Base-by-base conservation (phyloP, 2,888 invertebrate species). In the Lomographa bimaculata region DNA sequence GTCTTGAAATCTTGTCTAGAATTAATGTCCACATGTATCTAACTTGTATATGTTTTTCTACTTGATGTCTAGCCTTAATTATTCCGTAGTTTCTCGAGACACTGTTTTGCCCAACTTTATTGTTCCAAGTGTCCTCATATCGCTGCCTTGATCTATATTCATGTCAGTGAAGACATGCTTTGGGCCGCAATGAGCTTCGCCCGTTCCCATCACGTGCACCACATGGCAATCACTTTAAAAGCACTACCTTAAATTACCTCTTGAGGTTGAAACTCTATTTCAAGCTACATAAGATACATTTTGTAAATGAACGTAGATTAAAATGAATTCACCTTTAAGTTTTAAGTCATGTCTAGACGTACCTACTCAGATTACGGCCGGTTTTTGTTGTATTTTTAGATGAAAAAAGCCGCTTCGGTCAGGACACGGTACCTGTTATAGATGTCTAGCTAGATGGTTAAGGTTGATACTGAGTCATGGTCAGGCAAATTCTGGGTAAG, bases 311-410 rank as follows among this genome's bases (percentile, higher is more conserved):
- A n/a, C n/a, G n/a, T n/a, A n/a, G n/a, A n/a, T n/a, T n/a, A n/a
- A n/a, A n/a, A n/a, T n/a, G n/a, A n/a, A n/a, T n/a, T n/a, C n/a
- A n/a, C n/a, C n/a, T n/a, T n/a, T 19, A 21, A 7, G 7, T 7
- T 16, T 26, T 33, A 21, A 17, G 9, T 6, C 19, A 27, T 11
- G 40, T 34, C 28, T 41, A 34, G 40, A 41, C 28, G 18, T 28
- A 24, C 19, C 7, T 26, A 14, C 18, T 2, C 0, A 46, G 28
- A 28, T 33, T 38, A 46, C 37, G 45, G 40, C 26, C 34, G 40
- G 44, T 50, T 53, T 47, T 41, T 52, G 50, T 36, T 35, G 35
- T 37, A 7, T 43, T 42, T 45, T 45, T 46, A 42, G 49, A 52
- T 52, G 38, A 41, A 46, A 43, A 42, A 44, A 30, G 46, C 46